Base-by-base conservation (phyloP, 2,888 invertebrate genomes). In the Bellardia pandia region DNA sequence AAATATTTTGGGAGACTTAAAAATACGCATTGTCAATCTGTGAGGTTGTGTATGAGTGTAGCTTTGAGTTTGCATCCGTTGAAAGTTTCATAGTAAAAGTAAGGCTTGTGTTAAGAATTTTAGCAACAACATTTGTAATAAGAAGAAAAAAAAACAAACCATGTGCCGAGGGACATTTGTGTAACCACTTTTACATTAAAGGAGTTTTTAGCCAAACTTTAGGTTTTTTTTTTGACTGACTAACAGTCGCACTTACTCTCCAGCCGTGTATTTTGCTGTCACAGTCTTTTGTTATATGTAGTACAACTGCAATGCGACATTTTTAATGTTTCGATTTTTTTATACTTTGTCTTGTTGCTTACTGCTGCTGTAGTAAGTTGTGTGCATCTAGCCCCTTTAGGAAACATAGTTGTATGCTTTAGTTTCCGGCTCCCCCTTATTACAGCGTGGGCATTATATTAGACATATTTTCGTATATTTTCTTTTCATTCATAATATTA, bases 261-360 rank as follows among this genome's bases (percentile, higher is more conserved):
- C 53, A 53, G 68, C 33, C n/a, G 58, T 80, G 60, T 60, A 45
- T 51, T 82, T 78, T 56, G 58, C 42, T 62, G 64, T 51, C 74
- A 77, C 45, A 76, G 75, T 74, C 75, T 85, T 83, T 78, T 78
- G 85, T 83, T 86, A 84, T 81, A 74, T 86, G 69, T 85, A 60
- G 82, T 84, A 86, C 88, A 88, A 88, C 86, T 91, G 90, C 90
- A 91, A 89, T 91, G 90, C 90, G 90, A 90, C 90, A 91, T 89
- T 90, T 89, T 83, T 86, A 80, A 74, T 80, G 80, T 74, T 88
- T 80, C 72, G 14, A 23, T 71, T 71, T 78, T 83, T 60, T 30
- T 40, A 13, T 45, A 56, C 9, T 71, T 71, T 68, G 58, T 72
- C 64, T 68, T 75, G 82, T 76, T 82, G 45, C 66, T 82, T 72